A percentile compares a stretch with the other conserved stretches of the same genome.
Conservation (phyloP, 1,140 invertebrate genomes). For the Centruroides sculpturatus region DNA sequence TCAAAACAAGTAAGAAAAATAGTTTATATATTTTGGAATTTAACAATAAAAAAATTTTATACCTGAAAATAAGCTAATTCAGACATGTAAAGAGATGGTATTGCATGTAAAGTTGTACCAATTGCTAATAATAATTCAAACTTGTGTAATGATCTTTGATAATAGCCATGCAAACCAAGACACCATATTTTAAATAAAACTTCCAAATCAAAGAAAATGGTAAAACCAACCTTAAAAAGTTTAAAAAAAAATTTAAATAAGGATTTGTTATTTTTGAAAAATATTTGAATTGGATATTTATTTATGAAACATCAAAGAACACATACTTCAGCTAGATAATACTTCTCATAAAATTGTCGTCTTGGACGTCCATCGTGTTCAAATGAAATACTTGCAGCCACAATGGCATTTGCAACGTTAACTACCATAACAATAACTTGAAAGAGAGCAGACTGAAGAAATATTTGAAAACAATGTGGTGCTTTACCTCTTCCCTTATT, state of each 20-base stretch:
- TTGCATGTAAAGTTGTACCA: constrained; percentile 88
- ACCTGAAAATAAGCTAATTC: constrained; percentile 94
- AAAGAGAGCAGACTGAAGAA: constrained; percentile 67
- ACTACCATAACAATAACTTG: constrained; percentile 73
- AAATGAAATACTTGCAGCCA: constrained; percentile 91
- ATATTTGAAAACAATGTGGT: constrained; percentile 68
- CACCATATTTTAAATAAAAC: constrained; percentile 97
- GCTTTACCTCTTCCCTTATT: constrained; percentile 76
- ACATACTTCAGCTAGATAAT: constrained; percentile 82
- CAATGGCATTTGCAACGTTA: constrained; percentile 87
- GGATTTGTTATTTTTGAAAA: not conserved
- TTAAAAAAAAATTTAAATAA: not conserved
- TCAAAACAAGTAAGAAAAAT: not conserved
- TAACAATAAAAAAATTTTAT: not conserved
- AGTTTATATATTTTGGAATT: not conserved
- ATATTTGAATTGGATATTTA: not conserved
- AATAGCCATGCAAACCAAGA: constrained; percentile 84
- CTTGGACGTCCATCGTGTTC: constrained; percentile 73
- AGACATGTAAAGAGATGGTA: constrained; percentile 81
- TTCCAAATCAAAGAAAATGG: constrained; percentile 86
- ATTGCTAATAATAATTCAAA: constrained; percentile 89
- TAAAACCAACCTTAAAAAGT: constrained; percentile 60
- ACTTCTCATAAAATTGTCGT: constrained; percentile 65
- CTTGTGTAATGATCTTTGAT: constrained; percentile 92
- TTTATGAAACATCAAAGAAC: not conserved